Base-by-base conservation (phyloP, 1,140 invertebrate species). In the Leptopilina boulardi region DNA sequence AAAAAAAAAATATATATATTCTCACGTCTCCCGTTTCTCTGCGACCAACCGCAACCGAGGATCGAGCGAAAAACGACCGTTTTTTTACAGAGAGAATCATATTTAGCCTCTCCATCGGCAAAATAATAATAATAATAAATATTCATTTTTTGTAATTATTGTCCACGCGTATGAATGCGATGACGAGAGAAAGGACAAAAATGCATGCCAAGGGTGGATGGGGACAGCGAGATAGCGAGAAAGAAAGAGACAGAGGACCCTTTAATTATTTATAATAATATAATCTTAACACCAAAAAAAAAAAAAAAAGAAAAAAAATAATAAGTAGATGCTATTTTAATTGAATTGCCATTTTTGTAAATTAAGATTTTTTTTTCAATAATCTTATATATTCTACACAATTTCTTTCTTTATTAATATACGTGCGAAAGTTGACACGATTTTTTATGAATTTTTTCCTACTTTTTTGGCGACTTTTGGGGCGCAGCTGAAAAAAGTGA, bases 391-490 rank as follows among this genome's bases (percentile, higher is more conserved):
- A 34, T 38, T 9, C 9, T 38, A 38, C 34, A 38, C 9, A 83
- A 87, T 84, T 79, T 81, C 84, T 76, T 76, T 66, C 66, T 80
- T 83, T 79, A 76, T 82, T 85, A 56, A 84, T 88, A 79, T 89
- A 89, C 87, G 86, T 87, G 88, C 86, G 88, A 89, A 38, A 89
- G 76, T 89, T 89, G 86, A 89, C 87, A 91, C 84, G 86, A 87
- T 87, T 90, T 91, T 91, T 91, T 89, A 91, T 89, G 84, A 90
- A 81, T 87, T 90, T 91, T 90, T 90, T 90, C 85, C 89, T 87
- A 90, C 89, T 90, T 90, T 91, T 91, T 90, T 90, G 89, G 90
- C 89, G 89, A 91, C 89, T 90, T 89, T 90, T 89, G 87, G 88
- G 89, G 89, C 88, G 85, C 89, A 89, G 87, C 84, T 83, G 83